Percentiles rank a stretch among this genome's conserved stretches.
These are phyloP conservation scores for Mythimna albipuncta DNA, from an alignment of 2,888 invertebrate genomes.

Conservation along the genomic window DNA sequence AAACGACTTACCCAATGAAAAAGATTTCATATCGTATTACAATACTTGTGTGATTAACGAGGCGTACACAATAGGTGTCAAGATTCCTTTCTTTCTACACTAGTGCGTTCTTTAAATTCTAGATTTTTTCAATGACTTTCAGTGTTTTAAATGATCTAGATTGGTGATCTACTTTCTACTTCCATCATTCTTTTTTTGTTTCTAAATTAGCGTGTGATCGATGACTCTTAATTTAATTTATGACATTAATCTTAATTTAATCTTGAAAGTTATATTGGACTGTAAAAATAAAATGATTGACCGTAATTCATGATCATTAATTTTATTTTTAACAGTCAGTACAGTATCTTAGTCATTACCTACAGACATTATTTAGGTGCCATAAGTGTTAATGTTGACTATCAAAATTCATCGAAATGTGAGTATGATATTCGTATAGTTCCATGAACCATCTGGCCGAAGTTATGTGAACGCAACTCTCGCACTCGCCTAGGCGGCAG, in stretches of 20 bases:
- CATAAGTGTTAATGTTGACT: too few species aligned
- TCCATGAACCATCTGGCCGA: too few species aligned
- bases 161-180: slow-evolving; percentile 45
- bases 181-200: slow-evolving; percentile 11
- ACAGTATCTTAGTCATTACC: too few species aligned
- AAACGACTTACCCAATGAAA: slow-evolving; percentile 28
- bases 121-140: slow-evolving; percentile 32
- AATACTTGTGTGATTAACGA: slow-evolving; percentile 45
- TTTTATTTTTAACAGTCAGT: too few species aligned
- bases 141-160: slow-evolving; percentile 28
- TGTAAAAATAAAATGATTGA: not conserved
- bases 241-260: too few species aligned
- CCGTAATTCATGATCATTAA: not conserved
- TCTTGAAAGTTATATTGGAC: not conserved
- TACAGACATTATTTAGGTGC: too few species aligned
- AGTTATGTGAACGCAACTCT: too few species aligned
- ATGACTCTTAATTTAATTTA: slow-evolving; percentile 8
- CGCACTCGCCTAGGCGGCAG: too few species aligned
- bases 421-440: too few species aligned
- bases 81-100: slow-evolving; percentile 31
- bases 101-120: slow-evolving; percentile 23
- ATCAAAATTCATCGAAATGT: too few species aligned
- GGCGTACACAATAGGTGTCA: slow-evolving; percentile 40
- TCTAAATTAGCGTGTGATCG: not conserved
- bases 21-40: slow-evolving; percentile 45